These are phyloP conservation scores for Cantharis nigra DNA, from an alignment of 2,888 invertebrate species.

Conservation along the genomic window DNA sequence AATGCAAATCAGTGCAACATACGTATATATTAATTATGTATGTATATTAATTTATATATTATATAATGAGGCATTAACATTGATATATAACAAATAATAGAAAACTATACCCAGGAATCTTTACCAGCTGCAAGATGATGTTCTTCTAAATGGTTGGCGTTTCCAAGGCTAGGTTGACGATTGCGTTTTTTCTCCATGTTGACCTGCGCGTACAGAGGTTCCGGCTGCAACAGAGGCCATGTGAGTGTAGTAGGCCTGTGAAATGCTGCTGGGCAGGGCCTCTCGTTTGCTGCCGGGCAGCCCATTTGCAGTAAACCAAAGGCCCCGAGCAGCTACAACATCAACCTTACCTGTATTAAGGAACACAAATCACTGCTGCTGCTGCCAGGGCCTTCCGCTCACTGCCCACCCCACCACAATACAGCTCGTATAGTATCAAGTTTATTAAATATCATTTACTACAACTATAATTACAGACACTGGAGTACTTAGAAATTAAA, in stretches of 20 bases:
- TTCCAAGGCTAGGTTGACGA: conserved; percentile 55
- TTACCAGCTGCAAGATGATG: conserved; percentile 50
- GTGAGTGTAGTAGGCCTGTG: conserved; percentile 28
- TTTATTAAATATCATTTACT: conserved; percentile 43
- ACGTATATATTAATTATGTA: conserved; percentile 9
- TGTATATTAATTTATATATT: conserved; percentile 40
- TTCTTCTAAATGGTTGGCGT: conserved; percentile 49
- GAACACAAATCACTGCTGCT: conserved; percentile 41
- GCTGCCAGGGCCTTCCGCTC: conserved; percentile 52
- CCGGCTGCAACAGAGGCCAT: conserved; percentile 52
- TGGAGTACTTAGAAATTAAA: conserved; percentile 35
- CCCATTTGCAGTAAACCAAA: conserved; percentile 53
- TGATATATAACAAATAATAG: conserved; percentile 49
- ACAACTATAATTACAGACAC: conserved; percentile 41
- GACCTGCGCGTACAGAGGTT: conserved; percentile 69
- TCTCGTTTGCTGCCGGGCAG: conserved; percentile 49
- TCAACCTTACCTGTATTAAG: conserved; percentile 53
- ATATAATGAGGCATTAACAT: conserved; percentile 50
- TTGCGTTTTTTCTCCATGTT: conserved; percentile 68
- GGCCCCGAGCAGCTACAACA: conserved; percentile 56
- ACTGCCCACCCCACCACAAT: conserved; percentile 47
- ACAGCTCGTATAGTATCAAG: conserved; percentile 47
- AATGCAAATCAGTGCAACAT: conserved; percentile 28
- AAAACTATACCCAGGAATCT: conserved; percentile 55
- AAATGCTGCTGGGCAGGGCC: conserved; percentile 53